A percentile compares a stretch with the other conserved stretches of the same genome.
phyloP scores from a whole-genome alignment of 1,140 invertebrate species.

The Ylistrum balloti region DNA sequence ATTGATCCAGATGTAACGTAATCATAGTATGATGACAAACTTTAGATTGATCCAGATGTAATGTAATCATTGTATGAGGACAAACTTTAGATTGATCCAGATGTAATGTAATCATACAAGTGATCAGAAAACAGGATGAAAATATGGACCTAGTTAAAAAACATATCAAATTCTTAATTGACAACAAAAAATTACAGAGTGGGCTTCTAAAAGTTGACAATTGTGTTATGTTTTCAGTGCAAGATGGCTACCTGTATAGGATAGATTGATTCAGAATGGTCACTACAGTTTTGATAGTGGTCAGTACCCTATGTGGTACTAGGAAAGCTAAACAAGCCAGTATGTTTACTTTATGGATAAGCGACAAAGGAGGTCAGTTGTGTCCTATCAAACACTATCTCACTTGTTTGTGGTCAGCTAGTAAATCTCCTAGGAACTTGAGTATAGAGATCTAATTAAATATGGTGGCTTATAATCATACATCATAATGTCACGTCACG shows the following conservation, averaged over 20 bases:
- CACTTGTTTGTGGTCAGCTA: constrained; percentile 3
- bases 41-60: no score
- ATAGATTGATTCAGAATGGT: not conserved
- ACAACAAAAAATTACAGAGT: no score
- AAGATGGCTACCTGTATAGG: not conserved
- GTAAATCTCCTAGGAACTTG: not conserved
- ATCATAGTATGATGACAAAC: no score
- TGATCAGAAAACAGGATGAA: no score
- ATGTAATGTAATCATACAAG: no score
- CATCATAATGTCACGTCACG: not conserved
- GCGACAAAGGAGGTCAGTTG: not conserved
- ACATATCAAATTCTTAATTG: no score
- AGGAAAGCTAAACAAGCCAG: not conserved
- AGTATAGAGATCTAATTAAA: constrained; percentile 5
- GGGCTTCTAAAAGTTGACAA: no score
- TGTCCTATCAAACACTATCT: constrained; percentile 11
- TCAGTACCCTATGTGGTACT: not conserved
- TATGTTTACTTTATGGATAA: constrained; percentile 3
- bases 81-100: no score
- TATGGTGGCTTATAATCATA: not conserved
- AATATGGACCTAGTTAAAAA: no score
- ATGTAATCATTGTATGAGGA: no score
- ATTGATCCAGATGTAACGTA: no score
- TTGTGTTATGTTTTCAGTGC: not conserved
- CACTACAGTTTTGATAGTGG: not conserved